Conservation (phyloP, 1,140 invertebrate genomes). For the Scaptodrosophila lebanonensis region DNA sequence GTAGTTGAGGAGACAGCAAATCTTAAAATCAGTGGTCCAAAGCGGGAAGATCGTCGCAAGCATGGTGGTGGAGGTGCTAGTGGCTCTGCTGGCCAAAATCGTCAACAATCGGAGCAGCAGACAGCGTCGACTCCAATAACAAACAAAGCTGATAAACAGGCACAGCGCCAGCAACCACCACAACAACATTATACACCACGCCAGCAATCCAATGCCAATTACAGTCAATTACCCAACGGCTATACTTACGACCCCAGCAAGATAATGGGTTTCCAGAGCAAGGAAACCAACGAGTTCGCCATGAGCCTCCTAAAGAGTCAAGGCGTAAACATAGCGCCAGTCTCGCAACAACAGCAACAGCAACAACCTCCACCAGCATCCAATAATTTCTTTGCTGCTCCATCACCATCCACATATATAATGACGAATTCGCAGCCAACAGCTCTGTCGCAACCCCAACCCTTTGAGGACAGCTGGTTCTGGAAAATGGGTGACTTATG, state of each 20-base stretch:
- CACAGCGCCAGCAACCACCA: background rate
- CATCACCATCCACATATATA: background rate
- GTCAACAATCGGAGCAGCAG: constrained; percentile 19
- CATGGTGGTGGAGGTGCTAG: constrained; percentile 4
- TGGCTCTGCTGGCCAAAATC: constrained; percentile 13
- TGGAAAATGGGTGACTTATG: constrained; percentile 90
- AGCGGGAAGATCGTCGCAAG: constrained; percentile 43
- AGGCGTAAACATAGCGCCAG: constrained; percentile 26
- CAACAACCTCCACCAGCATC: constrained; percentile 3
- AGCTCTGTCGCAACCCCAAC: background rate
- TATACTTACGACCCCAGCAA: constrained; percentile 79
- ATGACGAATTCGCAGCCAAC: constrained; percentile 21
- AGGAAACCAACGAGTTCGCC: constrained; percentile 80
- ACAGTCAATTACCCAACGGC: constrained; percentile 72
- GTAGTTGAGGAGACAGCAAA: constrained; percentile 53
- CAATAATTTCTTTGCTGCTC: constrained; percentile 4
- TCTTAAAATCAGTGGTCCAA: constrained; percentile 42
- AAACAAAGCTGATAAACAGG: no score
- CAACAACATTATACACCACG: constrained; percentile 21
- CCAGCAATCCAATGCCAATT: constrained; percentile 34
- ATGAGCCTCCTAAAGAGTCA: constrained; percentile 78
- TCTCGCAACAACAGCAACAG: background rate
- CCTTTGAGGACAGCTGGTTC: constrained; percentile 76
- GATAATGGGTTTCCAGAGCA: constrained; percentile 81
- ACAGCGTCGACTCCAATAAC: background rate